Percentiles rank a stretch among this genome's conserved stretches.
Conservation (phyloP, 2,888 invertebrate genomes). For the Sinelater perroti region DNA sequence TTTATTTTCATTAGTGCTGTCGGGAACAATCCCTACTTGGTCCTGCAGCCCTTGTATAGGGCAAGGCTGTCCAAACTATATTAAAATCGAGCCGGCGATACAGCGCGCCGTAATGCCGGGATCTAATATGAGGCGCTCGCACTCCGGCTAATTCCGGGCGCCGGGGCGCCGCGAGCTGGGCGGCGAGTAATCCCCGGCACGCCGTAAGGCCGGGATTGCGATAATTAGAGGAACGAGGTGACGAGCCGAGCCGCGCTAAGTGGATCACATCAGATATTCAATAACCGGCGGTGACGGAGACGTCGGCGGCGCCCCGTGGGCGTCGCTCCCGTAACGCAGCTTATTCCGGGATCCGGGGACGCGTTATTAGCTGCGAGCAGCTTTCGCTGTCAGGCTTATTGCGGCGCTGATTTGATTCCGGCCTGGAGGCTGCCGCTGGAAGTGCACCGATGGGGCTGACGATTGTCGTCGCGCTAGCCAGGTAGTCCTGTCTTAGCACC, state of each 20-base stretch:
- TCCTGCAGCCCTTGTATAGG: conserved; percentile 28
- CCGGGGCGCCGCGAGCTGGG: too few relatives aligned
- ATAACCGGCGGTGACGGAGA: conserved; percentile 40
- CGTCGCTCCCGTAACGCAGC: conserved; percentile 24
- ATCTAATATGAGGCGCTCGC: too few relatives aligned
- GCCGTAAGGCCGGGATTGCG: conserved; percentile 2
- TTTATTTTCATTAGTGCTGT: conserved; percentile 40
- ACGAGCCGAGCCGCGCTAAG: conserved; percentile 35
- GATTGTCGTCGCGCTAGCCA: not conserved
- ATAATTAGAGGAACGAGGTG: conserved; percentile 27
- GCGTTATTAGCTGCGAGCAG: conserved; percentile 42
- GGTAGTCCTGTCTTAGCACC: too few relatives aligned
- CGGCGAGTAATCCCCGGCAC: not conserved
- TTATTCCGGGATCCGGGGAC: conserved; percentile 32
- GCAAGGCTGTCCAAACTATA: conserved; percentile 22
- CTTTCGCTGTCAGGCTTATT: conserved; percentile 46
- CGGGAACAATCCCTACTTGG: conserved; percentile 36
- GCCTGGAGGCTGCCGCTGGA: too few relatives aligned
- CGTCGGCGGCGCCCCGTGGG: conserved; percentile 26
- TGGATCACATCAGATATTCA: conserved; percentile 46
- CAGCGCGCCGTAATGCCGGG: too few relatives aligned
- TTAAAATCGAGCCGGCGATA: too few relatives aligned
- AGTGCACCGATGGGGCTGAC: too few relatives aligned
- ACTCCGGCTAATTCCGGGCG: too few relatives aligned
- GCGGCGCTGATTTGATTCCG: too few relatives aligned